Evolutionary conservation across 2,888 invertebrate genomes (phyloP).

Genomic region (Drosophila glabriapex): DNA sequence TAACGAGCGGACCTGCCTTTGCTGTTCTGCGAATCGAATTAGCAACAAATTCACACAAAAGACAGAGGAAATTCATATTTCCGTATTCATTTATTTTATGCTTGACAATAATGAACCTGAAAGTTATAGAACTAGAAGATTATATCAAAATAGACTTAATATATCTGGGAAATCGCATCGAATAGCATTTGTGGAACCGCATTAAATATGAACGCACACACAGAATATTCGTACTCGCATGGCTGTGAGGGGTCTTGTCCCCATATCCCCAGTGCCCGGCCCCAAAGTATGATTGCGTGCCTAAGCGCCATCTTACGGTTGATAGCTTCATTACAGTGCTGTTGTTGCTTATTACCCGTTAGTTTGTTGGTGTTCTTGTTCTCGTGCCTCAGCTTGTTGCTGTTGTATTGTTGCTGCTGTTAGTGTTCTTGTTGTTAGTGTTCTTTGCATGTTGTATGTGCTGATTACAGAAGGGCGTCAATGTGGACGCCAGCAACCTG

Average conservation of each 20-base stretch:
- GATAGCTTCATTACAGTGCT: slow-evolving; percentile 77
- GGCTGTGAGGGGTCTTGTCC: slow-evolving; percentile 23
- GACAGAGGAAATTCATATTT: not conserved
- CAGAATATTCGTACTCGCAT: slow-evolving; percentile 1
- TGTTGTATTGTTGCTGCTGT: slow-evolving; percentile 1
- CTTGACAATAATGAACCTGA: not conserved
- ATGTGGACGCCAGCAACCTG: slow-evolving; percentile 62
- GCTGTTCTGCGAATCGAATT: slow-evolving; percentile 10
- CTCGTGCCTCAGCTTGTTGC: not conserved
- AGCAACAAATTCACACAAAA: not conserved
- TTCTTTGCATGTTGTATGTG: slow-evolving; percentile 67
- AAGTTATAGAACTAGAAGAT: not conserved
- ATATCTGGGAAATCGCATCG: not conserved
- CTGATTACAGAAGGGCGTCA: slow-evolving; percentile 64
- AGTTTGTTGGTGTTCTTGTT: slow-evolving; percentile 33
- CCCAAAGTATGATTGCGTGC: slow-evolving; percentile 78
- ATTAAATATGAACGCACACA: not conserved
- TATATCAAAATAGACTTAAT: not conserved
- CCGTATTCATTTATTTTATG: not conserved
- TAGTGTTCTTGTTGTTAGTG: slow-evolving; percentile 17
- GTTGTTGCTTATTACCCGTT: slow-evolving; percentile 71
- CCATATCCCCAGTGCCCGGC: slow-evolving; percentile 25
- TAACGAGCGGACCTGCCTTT: slow-evolving; percentile 36
- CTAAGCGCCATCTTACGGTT: slow-evolving; percentile 79
- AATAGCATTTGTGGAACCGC: slow-evolving; percentile 14